Percentiles rank a stretch among this genome's conserved stretches.
Conservation (phyloP, 2,113 vertebrate genomes). For the Apeltes quadracus region DNA sequence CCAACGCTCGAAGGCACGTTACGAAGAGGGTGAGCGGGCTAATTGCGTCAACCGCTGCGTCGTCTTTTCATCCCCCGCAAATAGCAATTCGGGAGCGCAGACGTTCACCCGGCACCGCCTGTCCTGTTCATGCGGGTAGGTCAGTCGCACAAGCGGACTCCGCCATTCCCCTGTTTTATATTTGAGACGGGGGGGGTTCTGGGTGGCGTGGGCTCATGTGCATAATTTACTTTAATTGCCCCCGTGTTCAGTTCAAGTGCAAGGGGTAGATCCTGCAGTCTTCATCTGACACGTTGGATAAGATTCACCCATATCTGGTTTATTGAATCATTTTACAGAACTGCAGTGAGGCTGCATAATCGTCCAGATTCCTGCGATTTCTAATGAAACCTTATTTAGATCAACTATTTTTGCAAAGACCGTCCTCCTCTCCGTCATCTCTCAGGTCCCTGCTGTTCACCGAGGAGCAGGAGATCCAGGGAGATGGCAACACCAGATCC, state of each 20-base stretch:
- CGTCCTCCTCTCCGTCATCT: neutral
- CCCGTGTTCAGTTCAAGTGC: slow-evolving; percentile 28
- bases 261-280: slow-evolving; percentile 32
- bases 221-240: slow-evolving; percentile 40
- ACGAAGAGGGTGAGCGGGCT: slow-evolving; percentile 69
- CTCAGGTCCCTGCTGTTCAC: slow-evolving; percentile 47
- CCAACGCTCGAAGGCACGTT: slow-evolving; percentile 68
- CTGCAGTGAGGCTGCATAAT: neutral
- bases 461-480: slow-evolving; percentile 63
- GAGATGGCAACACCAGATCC: slow-evolving; percentile 94
- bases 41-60: slow-evolving; percentile 60
- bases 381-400: neutral
- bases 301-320: slow-evolving; percentile 29
- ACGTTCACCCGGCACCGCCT: slow-evolving; percentile 34
- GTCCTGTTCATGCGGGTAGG: slow-evolving; percentile 70
- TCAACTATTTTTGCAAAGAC: too few relatives aligned
- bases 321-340: slow-evolving; percentile 9
- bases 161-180: slow-evolving; percentile 70
- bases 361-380: neutral
- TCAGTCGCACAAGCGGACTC: slow-evolving; percentile 74
- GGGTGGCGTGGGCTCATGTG: slow-evolving; percentile 32
- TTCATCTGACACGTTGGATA: slow-evolving; percentile 26
- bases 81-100: slow-evolving; percentile 36
- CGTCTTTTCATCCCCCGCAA: slow-evolving; percentile 20
- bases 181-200: slow-evolving; percentile 38